Base-by-base conservation (phyloP, 2,113 vertebrate genomes). In the Chloropsis hardwickii region DNA sequence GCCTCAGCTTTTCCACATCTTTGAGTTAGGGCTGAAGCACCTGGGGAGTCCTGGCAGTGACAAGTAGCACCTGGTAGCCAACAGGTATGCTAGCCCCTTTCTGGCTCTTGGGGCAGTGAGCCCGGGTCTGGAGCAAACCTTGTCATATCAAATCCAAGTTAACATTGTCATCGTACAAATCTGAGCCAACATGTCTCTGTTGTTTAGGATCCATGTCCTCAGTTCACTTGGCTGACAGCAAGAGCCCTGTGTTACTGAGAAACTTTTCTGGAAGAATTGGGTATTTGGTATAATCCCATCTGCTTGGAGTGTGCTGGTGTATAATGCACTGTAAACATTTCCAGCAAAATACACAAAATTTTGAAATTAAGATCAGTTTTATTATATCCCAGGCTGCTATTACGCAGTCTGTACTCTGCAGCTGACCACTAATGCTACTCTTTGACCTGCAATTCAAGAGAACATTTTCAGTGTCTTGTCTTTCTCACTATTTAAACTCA, bases 391-490 rank as follows among this genome's bases (percentile, higher is more conserved):
- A 73, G 42, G 29, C 45, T 90, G 39, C 64, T 77, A 6, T 73
- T 72, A 45, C 0, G 2, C 51, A 71, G 35, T 15, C 51, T 2
- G 2, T 62, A 10, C 27, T 61, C 21, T 86, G 53, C 42, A 78
- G 19, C 64, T 91, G 71, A 48, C 56, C 29, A 2, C 39, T 70
- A n/a, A 73, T 48, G 51, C 39, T 83, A 6, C 47, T 81, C 47
- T 90, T 81, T 74, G 35, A 74, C 47, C 16, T 71, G 51, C 79
- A 56, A 71, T 81, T 91, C 61, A 91, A 40, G 25, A 67, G 60
- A 31, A 50, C 13, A 7, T 84, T 92, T 92, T 83, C 45, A 77
- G 15, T 47, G 7, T 54, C 53, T 48, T 80, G 12, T 82, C 50
- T 92, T 80, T 47, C 53, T 81, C 10, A 12, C 24, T 0, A 1